Evolutionary conservation across 2,888 invertebrate genomes (phyloP), one percentile per base, ranked within the genome.

Genomic region (Phalera bucephala): DNA sequence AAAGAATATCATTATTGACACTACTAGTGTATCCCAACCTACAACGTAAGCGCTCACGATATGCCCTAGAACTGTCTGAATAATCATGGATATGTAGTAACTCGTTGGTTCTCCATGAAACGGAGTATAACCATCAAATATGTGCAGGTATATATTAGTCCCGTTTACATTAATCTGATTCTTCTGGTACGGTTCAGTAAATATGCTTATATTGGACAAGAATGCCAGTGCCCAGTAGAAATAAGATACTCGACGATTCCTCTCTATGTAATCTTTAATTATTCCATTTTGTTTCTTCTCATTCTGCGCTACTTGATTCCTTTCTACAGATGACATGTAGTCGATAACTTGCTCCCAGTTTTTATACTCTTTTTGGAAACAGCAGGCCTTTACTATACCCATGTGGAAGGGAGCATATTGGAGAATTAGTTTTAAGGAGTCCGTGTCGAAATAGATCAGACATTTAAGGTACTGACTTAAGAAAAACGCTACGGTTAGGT

Each of bases 331-430:
- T 9, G 81, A 79, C 21, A 80, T 63, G 42, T 64, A 80, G 13
- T 40, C 31, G n/a, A 83, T 64, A 1, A 82, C 33, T 20, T 54
- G 49, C 22, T 64, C 45, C 83, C 83, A 83, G 7, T 43, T 56
- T 28, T 53, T 49, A 36, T 74, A 64, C 40, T 79, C 44, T 39
- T 61, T 74, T 36, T 65, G 57, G 31, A 82, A 81, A 31, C 68
- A 67, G 37, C 71, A 70, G 1, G 64, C 36, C 41, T 82, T 82
- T 0, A 73, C 20, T 1, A 80, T 58, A 0, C 80, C 80, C 49
- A 81, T 64, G 35, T 83, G 83, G 40, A 80, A 83, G 1, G 83
- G 81, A 3, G 72, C 72, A 33, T 72, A 77, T 34, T 80, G 72
- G 0, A 83, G 48, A 17, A 83, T 66, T 3, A 72, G 49, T 31